Conservation (phyloP, 2,113 vertebrate genomes). For the Stomatorhinus ivindoensis region DNA sequence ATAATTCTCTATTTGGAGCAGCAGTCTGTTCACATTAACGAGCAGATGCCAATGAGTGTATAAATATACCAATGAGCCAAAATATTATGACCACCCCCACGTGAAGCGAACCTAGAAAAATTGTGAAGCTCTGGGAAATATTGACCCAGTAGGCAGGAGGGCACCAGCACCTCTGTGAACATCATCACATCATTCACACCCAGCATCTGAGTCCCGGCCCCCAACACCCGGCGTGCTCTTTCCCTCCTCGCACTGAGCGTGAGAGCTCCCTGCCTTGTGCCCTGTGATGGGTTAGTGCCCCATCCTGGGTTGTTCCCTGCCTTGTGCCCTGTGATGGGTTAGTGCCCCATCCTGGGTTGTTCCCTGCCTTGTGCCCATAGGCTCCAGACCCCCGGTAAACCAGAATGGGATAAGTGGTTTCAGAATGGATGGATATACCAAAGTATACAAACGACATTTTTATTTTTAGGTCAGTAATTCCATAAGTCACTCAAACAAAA, state of each 20-base stretch:
- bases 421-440: no score
- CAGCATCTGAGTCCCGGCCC: neutral
- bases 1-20: neutral
- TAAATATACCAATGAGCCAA: neutral
- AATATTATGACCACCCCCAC: neutral
- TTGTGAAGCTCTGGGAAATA: neutral
- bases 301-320: no score
- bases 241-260: neutral
- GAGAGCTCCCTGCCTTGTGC: no score
- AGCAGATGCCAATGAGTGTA: neutral
- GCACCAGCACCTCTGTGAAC: neutral
- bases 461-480: no score
- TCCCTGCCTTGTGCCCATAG: no score
- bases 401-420: no score
- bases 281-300: no score
- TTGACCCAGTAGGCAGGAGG: neutral
- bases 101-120: neutral
- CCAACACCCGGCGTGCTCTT: neutral
- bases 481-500: no score
- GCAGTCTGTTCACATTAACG: neutral
- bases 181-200: neutral
- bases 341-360: no score
- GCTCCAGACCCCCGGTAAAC: no score
- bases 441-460: no score
- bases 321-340: no score